A percentile compares a stretch with the other conserved stretches of the same genome.
Conservation (phyloP, 2,888 invertebrate species). For the Mythimna ferrago region DNA sequence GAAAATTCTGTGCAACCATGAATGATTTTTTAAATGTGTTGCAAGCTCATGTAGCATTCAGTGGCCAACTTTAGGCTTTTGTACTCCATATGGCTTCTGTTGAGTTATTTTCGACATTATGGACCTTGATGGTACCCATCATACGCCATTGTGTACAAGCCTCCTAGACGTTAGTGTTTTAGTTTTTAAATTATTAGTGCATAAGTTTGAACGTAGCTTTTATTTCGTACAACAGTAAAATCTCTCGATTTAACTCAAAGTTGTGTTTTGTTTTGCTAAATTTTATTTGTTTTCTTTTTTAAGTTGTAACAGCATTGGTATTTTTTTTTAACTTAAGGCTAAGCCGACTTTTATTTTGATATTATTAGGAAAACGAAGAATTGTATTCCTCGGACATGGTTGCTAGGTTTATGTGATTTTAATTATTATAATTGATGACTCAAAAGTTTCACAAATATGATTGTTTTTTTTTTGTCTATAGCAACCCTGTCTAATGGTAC, state of each 20-base stretch:
- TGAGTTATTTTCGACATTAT: neutral
- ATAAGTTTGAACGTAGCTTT: slow-evolving; percentile 63
- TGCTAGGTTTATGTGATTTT: slow-evolving; percentile 40
- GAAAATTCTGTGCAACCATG: neutral
- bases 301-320: slow-evolving; percentile 45
- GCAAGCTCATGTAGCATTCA: slow-evolving; percentile 28
- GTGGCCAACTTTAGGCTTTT: slow-evolving; percentile 7
- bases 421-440: slow-evolving; percentile 52
- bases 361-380: slow-evolving; percentile 50
- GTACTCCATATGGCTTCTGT: slow-evolving; percentile 22
- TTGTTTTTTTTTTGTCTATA: slow-evolving; percentile 19
- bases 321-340: slow-evolving; percentile 59
- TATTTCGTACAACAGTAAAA: slow-evolving; percentile 55
- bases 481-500: slow-evolving; percentile 38
- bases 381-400: slow-evolving; percentile 42
- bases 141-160: slow-evolving; percentile 34
- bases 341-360: slow-evolving; percentile 55
- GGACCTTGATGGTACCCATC: neutral
- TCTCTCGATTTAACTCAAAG: slow-evolving; percentile 62
- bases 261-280: slow-evolving; percentile 78
- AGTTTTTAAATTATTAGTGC: slow-evolving; percentile 61
- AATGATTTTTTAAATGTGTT: slow-evolving; percentile 16
- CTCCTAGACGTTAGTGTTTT: slow-evolving; percentile 53
- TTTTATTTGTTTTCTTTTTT: slow-evolving; percentile 71
- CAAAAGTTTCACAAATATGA: slow-evolving; percentile 32